Conservation (phyloP, 2,113 vertebrate genomes). For the Alligator sinensis region DNA sequence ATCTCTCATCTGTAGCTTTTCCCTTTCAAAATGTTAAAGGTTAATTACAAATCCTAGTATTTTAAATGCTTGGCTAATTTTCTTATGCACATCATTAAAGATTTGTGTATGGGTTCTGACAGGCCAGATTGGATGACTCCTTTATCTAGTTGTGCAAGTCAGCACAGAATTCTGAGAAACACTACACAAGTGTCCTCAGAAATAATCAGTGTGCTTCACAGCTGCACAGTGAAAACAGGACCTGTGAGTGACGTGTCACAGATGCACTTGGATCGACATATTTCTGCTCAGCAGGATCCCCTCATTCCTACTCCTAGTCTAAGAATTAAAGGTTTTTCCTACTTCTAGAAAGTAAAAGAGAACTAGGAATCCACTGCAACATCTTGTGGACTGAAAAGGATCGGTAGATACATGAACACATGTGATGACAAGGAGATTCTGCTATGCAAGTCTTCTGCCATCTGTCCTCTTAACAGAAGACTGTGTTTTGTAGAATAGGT, state of each 20-base stretch:
- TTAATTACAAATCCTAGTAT: slow-evolving; percentile 18
- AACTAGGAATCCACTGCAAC: neutral
- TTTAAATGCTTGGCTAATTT: slow-evolving; percentile 20
- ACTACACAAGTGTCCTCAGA: slow-evolving; percentile 19
- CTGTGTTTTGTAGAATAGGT: neutral
- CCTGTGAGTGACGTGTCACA: neutral
- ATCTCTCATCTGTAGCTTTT: slow-evolving; percentile 19
- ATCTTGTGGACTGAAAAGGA: neutral
- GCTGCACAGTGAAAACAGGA: neutral
- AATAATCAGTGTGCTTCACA: slow-evolving; percentile 2
- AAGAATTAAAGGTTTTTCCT: neutral
- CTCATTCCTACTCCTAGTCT: neutral
- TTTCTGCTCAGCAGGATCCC: neutral
- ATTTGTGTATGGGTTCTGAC: slow-evolving; percentile 15
- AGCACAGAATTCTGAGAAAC: slow-evolving; percentile 36
- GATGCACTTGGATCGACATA: neutral
- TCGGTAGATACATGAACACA: neutral
- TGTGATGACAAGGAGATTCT: neutral
- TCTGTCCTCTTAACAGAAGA: neutral
- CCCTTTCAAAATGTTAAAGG: slow-evolving; percentile 37
- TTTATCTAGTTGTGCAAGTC: slow-evolving; percentile 38
- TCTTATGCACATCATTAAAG: slow-evolving; percentile 7
- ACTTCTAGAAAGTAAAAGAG: neutral
- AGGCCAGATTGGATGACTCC: neutral
- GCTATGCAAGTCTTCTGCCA: neutral